Evolutionary conservation across 1,140 invertebrate species (phyloP).

Genomic region (Oreohelix idahoensis): DNA sequence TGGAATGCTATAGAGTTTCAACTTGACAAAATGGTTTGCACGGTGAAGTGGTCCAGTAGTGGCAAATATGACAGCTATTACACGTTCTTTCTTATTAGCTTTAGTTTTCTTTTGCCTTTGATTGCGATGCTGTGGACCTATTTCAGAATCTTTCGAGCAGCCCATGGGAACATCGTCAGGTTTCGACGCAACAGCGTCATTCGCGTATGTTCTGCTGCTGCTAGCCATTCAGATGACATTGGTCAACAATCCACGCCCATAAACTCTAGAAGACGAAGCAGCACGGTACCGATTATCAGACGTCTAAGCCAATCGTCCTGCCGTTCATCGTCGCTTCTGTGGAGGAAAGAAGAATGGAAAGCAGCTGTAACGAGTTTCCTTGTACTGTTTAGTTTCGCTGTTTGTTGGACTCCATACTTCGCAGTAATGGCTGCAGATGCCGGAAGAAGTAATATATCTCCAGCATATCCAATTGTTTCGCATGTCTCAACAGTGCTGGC

Average conservation of each 20-base stretch:
- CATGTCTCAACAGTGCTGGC: conserved; percentile 64
- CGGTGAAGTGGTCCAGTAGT: conserved; percentile 61
- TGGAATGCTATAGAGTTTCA: conserved; percentile 68
- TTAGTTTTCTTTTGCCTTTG: conserved; percentile 79
- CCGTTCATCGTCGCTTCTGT: conserved; percentile 52
- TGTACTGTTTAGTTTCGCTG: conserved; percentile 76
- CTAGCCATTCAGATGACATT: conserved; percentile 4
- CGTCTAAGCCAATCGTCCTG: conserved; percentile 65
- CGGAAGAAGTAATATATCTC: conserved; percentile 46
- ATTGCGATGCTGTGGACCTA: conserved; percentile 81
- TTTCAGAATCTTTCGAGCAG: conserved; percentile 81
- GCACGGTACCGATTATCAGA: conserved; percentile 58
- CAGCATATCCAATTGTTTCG: conserved; percentile 55
- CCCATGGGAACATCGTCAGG: conserved; percentile 80
- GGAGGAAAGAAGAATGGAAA: conserved; percentile 76
- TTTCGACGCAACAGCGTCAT: conserved; percentile 79
- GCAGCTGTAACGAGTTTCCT: conserved; percentile 77
- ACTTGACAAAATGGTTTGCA: conserved; percentile 64
- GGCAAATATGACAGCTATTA: conserved; percentile 55
- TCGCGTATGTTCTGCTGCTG: conserved; percentile 49
- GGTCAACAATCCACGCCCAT: conserved; percentile 51
- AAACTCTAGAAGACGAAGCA: conserved; percentile 60
- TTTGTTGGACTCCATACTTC: conserved; percentile 77
- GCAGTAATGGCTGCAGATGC: conserved; percentile 66
- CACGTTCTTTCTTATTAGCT: conserved; percentile 58